phyloP scores from a whole-genome alignment of 2,797 vertebrate genomes.

The Anguilla marmorata region DNA sequence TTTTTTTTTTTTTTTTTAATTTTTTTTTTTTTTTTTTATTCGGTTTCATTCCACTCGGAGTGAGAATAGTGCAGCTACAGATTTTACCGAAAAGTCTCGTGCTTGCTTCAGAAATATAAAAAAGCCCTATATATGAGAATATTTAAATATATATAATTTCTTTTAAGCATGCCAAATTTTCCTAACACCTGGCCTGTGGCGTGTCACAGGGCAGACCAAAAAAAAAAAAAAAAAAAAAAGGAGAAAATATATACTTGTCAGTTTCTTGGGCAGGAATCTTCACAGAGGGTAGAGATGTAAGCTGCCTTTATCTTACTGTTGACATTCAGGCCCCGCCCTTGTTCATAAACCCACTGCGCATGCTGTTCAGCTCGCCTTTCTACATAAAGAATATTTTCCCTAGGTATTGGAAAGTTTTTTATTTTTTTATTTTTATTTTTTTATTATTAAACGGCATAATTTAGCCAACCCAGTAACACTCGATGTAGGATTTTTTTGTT shows the following conservation, averaged over 20 bases:
- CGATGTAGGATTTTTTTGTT: conserved; percentile 55
- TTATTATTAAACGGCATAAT: conserved; percentile 38
- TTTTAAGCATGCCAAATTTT: conserved; percentile 58
- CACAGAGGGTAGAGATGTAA: conserved; percentile 46
- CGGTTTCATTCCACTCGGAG: conserved; percentile 49
- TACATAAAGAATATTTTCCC: conserved; percentile 41
- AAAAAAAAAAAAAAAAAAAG: conserved; percentile 18
- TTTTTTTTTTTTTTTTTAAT: conserved; percentile 23
- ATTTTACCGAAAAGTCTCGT: conserved; percentile 51
- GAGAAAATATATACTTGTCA: conserved; percentile 32
- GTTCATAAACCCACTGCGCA: conserved; percentile 34
- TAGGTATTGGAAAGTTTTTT: conserved; percentile 27
- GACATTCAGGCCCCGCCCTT: conserved; percentile 42
- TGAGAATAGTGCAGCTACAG: conserved; percentile 55
- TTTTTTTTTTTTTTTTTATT: conserved; percentile 26
- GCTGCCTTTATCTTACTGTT: conserved; percentile 50
- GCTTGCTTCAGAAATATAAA: conserved; percentile 60
- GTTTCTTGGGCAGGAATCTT: conserved; percentile 56
- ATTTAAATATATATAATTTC: conserved; percentile 54
- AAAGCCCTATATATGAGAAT: conserved; percentile 57
- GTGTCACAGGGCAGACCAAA: conserved; percentile 44
- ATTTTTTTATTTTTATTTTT: conserved; percentile 14
- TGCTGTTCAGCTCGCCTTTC: conserved; percentile 41
- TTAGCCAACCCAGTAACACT: conserved; percentile 54
- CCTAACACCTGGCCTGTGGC: conserved; percentile 39